Evolutionary conservation across 1,140 invertebrate genomes (phyloP), one percentile per base, ranked within the genome.

Genomic region (Leptonema lineaticorne): DNA sequence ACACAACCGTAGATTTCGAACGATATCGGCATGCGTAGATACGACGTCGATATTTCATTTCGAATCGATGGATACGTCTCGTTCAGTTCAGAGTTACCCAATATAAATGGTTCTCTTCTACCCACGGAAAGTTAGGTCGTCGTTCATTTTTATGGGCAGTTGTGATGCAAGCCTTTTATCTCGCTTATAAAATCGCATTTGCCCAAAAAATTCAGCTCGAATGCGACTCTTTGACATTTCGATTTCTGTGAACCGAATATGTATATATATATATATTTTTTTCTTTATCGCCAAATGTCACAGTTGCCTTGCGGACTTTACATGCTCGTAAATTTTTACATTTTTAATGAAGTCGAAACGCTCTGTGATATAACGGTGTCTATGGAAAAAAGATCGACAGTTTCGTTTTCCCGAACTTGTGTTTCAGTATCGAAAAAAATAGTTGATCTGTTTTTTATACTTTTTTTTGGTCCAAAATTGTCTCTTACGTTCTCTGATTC

Each of bases 121-220:
- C 62, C 62, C 62, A 64, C 62, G 45, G 50, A 62, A 59, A 59
- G 50, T 53, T 53, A 53, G 50, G 45, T 28, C 45, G 24, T 64
- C 37, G 45, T 37, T 64, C 62, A 64, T 64, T 64, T 64, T 64
- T 50, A 64, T 64, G 33, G 28, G 20, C 45, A 9, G n/a, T n/a
- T 28, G 62, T 64, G 62, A 64, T 50, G 62, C 45, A 64, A 64
- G 62, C 45, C n/a, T 18, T 41, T 16, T 45, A 62, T 62, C 62
- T 64, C 62, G 62, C 50, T 64, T 53, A 24, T 22, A 53, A 64
- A 64, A 64, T 64, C 62, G 62, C 45, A 63, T 41, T 63, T 48
- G 60, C 60, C 60, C 27, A 63, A 63, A 63, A 48, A 41, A 14
- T n/a, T n/a, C n/a, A n/a, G 22, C 46, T 48, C 58, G 57, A 9